A percentile compares a stretch with the other conserved stretches of the same genome.
Conservation (phyloP, 2,888 invertebrate genomes). For the Theristus sp. region DNA sequence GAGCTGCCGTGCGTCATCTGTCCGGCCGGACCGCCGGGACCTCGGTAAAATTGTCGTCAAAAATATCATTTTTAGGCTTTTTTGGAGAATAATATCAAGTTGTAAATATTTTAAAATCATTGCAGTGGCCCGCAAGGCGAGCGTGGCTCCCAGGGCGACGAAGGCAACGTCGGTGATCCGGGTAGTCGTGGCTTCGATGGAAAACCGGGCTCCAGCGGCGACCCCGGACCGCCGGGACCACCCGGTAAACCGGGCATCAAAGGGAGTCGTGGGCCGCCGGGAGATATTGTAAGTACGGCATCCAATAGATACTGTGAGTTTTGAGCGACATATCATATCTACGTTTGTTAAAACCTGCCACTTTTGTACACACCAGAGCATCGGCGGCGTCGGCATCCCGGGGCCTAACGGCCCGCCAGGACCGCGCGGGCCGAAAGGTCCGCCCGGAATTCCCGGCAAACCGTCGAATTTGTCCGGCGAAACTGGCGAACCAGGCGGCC, state of each 20-base stretch:
- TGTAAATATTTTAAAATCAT: no score
- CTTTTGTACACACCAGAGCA: neutral
- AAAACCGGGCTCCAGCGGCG: slow-evolving; percentile 11
- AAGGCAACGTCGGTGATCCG: slow-evolving; percentile 14
- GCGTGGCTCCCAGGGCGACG: slow-evolving; percentile 18
- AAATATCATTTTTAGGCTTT: no score
- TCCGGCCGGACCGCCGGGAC: slow-evolving; percentile 26
- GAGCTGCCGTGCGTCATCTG: slow-evolving; percentile 27
- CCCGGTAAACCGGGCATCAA: neutral
- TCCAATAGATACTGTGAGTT: neutral
- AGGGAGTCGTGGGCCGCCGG: neutral
- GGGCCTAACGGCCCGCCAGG: slow-evolving; percentile 17
- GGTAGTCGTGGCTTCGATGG: slow-evolving; percentile 20
- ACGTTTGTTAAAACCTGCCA: neutral
- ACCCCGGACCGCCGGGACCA: slow-evolving; percentile 12
- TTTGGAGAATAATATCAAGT: neutral
- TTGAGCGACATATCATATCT: neutral
- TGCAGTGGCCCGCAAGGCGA: slow-evolving; percentile 23
- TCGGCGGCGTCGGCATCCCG: slow-evolving; percentile 14
- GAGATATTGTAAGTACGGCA: neutral
- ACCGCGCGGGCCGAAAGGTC: slow-evolving; percentile 13
- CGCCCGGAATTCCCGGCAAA: slow-evolving; percentile 10
- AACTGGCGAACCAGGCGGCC: slow-evolving; percentile 11
- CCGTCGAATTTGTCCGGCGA: slow-evolving; percentile 14
- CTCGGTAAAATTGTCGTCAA: no score